Conservation (phyloP, 2,888 invertebrate genomes). For the Catocala nupta region DNA sequence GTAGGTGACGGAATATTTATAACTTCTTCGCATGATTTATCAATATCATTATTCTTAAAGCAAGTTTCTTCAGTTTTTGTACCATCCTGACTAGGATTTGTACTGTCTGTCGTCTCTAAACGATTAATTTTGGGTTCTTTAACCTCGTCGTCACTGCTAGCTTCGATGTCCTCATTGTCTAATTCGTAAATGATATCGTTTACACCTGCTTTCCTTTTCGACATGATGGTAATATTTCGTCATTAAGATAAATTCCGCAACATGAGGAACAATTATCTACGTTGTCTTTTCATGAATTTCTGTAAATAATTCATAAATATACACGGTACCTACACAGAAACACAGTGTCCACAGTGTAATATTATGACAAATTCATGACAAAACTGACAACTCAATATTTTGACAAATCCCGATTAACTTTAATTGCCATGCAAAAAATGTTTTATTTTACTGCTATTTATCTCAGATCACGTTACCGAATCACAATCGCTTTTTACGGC, state of each 20-base stretch:
- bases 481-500: too few species aligned
- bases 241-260: slow-evolving; percentile 26
- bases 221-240: slow-evolving; percentile 60
- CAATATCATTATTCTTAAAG: slow-evolving; percentile 56
- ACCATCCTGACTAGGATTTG: slow-evolving; percentile 43
- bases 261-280: slow-evolving; percentile 8
- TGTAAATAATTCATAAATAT: slow-evolving; percentile 9
- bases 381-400: slow-evolving; percentile 7
- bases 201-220: slow-evolving; percentile 79
- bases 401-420: slow-evolving; percentile 2
- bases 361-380: slow-evolving; percentile 31
- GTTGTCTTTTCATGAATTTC: slow-evolving; percentile 12
- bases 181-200: slow-evolving; percentile 85
- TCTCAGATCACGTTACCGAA: too few species aligned
- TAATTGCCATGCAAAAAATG: too few species aligned
- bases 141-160: slow-evolving; percentile 81
- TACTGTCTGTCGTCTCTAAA: slow-evolving; percentile 49
- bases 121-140: slow-evolving; percentile 73
- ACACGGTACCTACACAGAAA: neutral
- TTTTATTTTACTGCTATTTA: too few species aligned
- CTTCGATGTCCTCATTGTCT: slow-evolving; percentile 80
- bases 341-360: neutral
- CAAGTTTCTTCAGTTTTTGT: slow-evolving; percentile 47
- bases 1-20: slow-evolving; percentile 45
- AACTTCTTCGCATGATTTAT: slow-evolving; percentile 56